These are phyloP conservation scores for Brevimyrus niger DNA, from an alignment of 2,113 vertebrate species.

Conservation along the genomic window DNA sequence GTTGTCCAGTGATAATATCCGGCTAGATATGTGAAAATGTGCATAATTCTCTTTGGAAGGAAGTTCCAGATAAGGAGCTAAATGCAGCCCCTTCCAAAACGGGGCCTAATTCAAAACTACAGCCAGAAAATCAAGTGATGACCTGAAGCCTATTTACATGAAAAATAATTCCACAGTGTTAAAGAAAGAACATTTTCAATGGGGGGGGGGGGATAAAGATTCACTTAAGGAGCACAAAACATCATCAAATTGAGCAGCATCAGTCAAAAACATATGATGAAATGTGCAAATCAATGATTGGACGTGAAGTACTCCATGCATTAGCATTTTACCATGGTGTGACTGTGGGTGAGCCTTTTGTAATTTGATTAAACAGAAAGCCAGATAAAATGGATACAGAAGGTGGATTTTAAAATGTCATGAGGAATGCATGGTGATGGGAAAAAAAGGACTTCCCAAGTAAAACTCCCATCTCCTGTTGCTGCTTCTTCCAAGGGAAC, in stretches of 20 bases:
- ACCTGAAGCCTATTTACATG: not conserved
- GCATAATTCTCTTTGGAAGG: not conserved
- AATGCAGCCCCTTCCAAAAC: not conserved
- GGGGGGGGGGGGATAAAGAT: not conserved
- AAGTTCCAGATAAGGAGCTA: not conserved
- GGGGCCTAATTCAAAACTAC: not conserved
- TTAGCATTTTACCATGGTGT: not conserved
- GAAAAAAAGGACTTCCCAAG: not conserved
- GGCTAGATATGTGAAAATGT: not conserved
- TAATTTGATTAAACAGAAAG: not conserved
- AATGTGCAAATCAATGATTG: not conserved
- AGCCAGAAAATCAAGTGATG: not conserved
- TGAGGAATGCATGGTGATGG: not conserved
- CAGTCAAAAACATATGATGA: not conserved
- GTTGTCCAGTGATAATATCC: not conserved
- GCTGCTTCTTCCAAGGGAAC: not conserved
- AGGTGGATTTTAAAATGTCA: not conserved
- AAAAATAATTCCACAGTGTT: not conserved
- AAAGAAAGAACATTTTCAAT: not conserved
- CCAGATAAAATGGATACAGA: not conserved
- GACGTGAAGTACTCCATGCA: not conserved
- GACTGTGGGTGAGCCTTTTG: not conserved
- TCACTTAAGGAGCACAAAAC: not conserved
- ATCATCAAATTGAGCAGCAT: not conserved
- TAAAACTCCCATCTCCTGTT: not conserved